Evolutionary conservation across 1,140 invertebrate species (phyloP).

Genomic region (Pogonus chalceus): DNA sequence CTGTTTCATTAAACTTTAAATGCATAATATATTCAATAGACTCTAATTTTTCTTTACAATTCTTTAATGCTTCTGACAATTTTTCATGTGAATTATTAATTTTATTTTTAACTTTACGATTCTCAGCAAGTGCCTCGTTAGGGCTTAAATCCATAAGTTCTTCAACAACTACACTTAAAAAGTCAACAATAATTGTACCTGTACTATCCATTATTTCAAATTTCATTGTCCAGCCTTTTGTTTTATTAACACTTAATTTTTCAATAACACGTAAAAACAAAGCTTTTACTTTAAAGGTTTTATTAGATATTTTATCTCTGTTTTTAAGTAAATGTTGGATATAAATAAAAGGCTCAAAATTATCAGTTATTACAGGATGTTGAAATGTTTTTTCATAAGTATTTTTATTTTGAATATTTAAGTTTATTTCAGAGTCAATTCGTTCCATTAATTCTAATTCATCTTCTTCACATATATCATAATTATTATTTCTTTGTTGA

Average conservation of each 20-base stretch:
- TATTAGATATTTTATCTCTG: slow-evolving; percentile 3
- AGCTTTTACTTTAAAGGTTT: slow-evolving; percentile 22
- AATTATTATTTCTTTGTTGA: too few species aligned
- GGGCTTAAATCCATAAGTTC: slow-evolving; percentile 16
- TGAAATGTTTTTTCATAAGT: too few species aligned
- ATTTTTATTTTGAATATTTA: too few species aligned
- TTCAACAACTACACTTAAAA: slow-evolving; percentile 21
- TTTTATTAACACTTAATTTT: slow-evolving; percentile 19
- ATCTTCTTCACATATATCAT: too few species aligned
- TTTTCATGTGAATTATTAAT: slow-evolving; percentile 16
- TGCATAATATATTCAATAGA: slow-evolving; percentile 18
- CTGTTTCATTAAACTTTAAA: slow-evolving; percentile 17
- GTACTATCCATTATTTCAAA: slow-evolving; percentile 21
- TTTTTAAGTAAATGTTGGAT: slow-evolving; percentile 13
- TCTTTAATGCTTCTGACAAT: slow-evolving; percentile 17
- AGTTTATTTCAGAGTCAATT: slow-evolving; percentile 10
- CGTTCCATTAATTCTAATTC: background rate
- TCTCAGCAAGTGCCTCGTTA: slow-evolving; percentile 16
- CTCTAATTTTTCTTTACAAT: slow-evolving; percentile 17
- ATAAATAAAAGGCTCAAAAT: background rate
- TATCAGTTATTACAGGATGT: slow-evolving; percentile 3
- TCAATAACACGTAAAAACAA: slow-evolving; percentile 24
- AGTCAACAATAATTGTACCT: slow-evolving; percentile 12
- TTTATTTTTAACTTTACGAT: slow-evolving; percentile 13
- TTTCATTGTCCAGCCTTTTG: slow-evolving; percentile 16